Evolutionary conservation across 64 coral and sea anemone genomes (phyloP).

Genomic region (Actinia tenebrosa): DNA sequence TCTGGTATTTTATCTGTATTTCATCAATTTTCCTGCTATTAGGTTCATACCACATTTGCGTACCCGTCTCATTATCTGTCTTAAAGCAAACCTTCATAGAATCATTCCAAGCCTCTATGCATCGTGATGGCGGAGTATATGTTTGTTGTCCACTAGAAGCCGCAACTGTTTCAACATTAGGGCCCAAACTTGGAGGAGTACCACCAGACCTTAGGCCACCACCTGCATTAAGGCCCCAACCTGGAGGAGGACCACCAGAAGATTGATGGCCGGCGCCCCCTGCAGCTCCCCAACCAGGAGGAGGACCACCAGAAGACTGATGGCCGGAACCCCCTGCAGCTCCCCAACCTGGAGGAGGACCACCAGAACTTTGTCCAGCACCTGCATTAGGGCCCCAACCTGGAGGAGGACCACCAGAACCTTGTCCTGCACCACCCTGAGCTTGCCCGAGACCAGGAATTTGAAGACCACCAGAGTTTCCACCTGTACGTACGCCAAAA

Average conservation of each 20-base stretch:
- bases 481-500: background rate
- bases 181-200: background rate
- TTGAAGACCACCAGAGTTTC: background rate
- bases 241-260: background rate
- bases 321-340: background rate
- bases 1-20: slow-evolving; percentile 8
- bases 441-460: background rate
- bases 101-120: background rate
- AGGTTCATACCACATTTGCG: slow-evolving; percentile 3
- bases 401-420: background rate
- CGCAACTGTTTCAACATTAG: background rate
- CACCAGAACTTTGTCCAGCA: background rate
- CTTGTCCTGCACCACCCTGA: background rate
- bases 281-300: background rate
- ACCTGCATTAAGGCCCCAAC: background rate
- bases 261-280: background rate
- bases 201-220: background rate
- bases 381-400: background rate
- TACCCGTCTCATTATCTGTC: background rate
- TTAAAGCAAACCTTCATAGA: background rate
- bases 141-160: no score
- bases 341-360: background rate
- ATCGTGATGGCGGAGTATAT: background rate
- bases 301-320: background rate
- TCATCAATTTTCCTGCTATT: background rate